These are phyloP conservation scores for Bucco capensis DNA, from an alignment of 2,113 vertebrate genomes.

Conservation along the genomic window DNA sequence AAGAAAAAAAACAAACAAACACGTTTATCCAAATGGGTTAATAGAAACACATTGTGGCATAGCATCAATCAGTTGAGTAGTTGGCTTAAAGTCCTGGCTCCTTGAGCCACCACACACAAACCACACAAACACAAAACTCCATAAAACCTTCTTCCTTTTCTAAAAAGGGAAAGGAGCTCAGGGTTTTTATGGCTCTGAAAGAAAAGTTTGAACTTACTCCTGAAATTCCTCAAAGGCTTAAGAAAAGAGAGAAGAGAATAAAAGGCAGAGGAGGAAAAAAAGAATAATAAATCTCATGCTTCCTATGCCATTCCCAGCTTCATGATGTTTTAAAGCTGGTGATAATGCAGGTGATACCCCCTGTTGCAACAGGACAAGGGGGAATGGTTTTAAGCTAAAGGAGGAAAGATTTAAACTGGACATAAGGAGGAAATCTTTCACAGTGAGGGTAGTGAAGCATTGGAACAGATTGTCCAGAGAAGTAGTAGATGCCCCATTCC, in stretches of 20 bases:
- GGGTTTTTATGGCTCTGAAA: slow-evolving; percentile 19
- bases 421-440: too few relatives aligned
- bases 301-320: background rate
- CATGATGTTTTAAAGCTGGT: background rate
- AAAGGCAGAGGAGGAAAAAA: background rate
- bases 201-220: slow-evolving; percentile 31
- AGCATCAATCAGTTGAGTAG: background rate
- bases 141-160: slow-evolving; percentile 13
- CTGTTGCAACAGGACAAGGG: too few relatives aligned
- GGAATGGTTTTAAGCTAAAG: too few relatives aligned
- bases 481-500: too few relatives aligned
- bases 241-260: slow-evolving; percentile 3
- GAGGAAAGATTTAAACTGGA: too few relatives aligned
- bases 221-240: slow-evolving; percentile 46
- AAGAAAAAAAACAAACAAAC: background rate
- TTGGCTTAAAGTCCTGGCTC: background rate
- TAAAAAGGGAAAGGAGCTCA: background rate
- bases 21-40: background rate
- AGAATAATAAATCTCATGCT: background rate
- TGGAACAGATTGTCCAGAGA: too few relatives aligned
- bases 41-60: background rate
- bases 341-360: background rate
- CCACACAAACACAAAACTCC: background rate
- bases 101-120: background rate
- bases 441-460: too few relatives aligned